Conservation (phyloP, 1,140 invertebrate genomes). For the Drosophila pandora region DNA sequence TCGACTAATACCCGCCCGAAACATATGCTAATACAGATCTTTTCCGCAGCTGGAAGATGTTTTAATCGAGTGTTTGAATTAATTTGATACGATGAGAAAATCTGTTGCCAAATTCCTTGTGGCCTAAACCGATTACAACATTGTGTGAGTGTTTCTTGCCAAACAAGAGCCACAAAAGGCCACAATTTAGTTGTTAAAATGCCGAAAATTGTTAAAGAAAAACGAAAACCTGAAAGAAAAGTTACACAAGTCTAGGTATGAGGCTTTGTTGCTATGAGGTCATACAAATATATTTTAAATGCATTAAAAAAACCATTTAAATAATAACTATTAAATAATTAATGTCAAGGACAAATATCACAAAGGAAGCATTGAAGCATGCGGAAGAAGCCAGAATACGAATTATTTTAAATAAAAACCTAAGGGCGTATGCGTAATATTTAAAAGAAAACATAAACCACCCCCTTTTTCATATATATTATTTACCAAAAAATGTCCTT, state of each 20-base stretch:
- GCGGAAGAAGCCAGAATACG: slow-evolving; percentile 12
- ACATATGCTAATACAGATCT: slow-evolving; percentile 41
- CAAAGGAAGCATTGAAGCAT: too few species aligned
- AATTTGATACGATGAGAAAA: slow-evolving; percentile 18
- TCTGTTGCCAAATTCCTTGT: slow-evolving; percentile 57
- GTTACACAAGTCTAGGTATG: slow-evolving; percentile 17
- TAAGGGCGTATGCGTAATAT: neutral
- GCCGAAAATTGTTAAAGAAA: slow-evolving; percentile 24
- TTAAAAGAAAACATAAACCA: neutral
- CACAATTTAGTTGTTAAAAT: slow-evolving; percentile 33
- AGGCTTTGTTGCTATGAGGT: too few species aligned
- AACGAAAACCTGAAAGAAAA: slow-evolving; percentile 36
- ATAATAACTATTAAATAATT: slow-evolving; percentile 31
- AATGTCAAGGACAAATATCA: slow-evolving; percentile 56
- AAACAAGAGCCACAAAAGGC: slow-evolving; percentile 42
- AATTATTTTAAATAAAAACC: neutral
- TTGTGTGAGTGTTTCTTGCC: slow-evolving; percentile 54
- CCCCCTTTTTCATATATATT: too few species aligned
- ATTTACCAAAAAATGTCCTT: too few species aligned
- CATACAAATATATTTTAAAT: slow-evolving; percentile 6
- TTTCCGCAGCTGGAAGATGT: slow-evolving; percentile 12
- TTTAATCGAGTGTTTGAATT: slow-evolving; percentile 40
- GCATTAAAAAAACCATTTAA: slow-evolving; percentile 2
- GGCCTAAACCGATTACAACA: slow-evolving; percentile 33
- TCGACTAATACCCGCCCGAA: slow-evolving; percentile 25